phyloP scores from a whole-genome alignment of 2,797 vertebrate genomes.

The Mus spretus region DNA sequence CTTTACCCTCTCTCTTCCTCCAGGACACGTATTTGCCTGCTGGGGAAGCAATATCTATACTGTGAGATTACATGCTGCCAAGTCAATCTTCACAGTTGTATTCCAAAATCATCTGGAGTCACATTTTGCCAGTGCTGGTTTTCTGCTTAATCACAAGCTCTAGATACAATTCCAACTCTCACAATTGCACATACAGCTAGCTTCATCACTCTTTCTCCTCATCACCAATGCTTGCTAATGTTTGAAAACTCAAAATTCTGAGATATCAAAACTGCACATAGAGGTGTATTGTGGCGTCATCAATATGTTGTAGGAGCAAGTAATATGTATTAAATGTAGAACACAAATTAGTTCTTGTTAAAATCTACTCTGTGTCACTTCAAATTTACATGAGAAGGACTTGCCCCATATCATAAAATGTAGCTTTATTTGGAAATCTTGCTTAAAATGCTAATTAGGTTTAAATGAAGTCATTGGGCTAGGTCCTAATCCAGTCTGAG shows the following conservation, averaged over 20 bases:
- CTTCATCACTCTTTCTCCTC: background rate
- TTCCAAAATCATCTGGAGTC: constrained; percentile 54
- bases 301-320: background rate
- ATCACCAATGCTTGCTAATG: background rate
- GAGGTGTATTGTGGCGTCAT: background rate
- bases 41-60: background rate
- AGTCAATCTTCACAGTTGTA: background rate
- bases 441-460: background rate
- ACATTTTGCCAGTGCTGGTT: constrained; percentile 8
- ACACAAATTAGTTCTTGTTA: constrained; percentile 11
- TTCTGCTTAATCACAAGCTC: constrained; percentile 16
- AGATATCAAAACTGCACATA: background rate
- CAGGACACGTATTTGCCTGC: background rate
- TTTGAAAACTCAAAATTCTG: constrained; percentile 8
- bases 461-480: background rate
- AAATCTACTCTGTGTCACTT: background rate
- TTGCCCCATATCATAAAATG: background rate
- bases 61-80: background rate
- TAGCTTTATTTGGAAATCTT: background rate
- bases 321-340: background rate
- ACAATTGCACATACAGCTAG: background rate
- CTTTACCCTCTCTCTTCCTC: background rate
- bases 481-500: background rate
- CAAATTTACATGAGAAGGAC: background rate
- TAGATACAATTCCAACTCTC: constrained; percentile 9